phyloP scores from a whole-genome alignment of 2,888 invertebrate genomes.

The Oligia latruncula region DNA sequence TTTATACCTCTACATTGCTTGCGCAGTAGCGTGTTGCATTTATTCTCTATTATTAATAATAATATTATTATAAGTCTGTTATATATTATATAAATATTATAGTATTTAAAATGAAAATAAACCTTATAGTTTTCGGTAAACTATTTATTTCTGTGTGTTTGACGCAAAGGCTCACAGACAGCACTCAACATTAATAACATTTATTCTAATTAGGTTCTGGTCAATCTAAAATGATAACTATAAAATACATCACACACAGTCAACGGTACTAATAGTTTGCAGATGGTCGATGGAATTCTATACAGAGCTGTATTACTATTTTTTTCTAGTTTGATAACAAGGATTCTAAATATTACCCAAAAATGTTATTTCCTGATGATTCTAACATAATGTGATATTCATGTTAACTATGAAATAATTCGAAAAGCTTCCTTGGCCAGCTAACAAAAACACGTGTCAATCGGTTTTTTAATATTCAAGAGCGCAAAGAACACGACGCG shows the following conservation, averaged over 20 bases:
- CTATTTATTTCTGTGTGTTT: neutral
- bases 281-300: neutral
- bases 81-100: no score
- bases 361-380: neutral
- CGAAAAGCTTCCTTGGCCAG: neutral
- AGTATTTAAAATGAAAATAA: no score
- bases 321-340: neutral
- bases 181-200: no score
- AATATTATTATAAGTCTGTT: no score
- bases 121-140: neutral
- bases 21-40: no score
- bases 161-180: neutral
- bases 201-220: neutral
- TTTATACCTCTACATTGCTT: no score
- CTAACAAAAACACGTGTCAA: constrained; percentile 25
- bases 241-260: neutral
- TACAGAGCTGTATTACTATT: neutral
- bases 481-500: constrained; percentile 24
- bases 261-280: no score
- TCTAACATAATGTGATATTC: neutral
- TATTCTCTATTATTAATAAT: no score
- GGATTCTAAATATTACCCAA: neutral
- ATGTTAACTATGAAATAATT: neutral
- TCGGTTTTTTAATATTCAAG: constrained; percentile 47
- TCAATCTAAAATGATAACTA: neutral